Percentiles rank a stretch among this genome's conserved stretches.
Conservation (phyloP, 1,140 invertebrate genomes). For the Teleogryllus occipitalis region DNA sequence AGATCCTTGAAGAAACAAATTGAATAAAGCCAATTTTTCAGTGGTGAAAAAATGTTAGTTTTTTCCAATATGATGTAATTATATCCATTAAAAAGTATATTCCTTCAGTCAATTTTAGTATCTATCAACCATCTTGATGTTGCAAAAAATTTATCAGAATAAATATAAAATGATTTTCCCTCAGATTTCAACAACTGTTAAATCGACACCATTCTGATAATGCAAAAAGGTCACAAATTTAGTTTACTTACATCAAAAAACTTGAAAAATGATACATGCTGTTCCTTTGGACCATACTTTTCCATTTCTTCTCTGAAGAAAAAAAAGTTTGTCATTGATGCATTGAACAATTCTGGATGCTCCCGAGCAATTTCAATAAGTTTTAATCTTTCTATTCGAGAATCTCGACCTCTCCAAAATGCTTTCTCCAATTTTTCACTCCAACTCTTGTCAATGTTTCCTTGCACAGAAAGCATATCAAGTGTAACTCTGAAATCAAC, state of each 20-base stretch:
- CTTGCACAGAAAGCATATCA: slow-evolving; percentile 84
- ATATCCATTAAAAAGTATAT: too few relatives aligned
- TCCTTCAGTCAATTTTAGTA: too few relatives aligned
- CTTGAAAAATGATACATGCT: slow-evolving; percentile 83
- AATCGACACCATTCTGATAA: too few relatives aligned
- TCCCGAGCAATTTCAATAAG: slow-evolving; percentile 70
- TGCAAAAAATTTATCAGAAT: too few relatives aligned
- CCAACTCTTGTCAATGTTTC: slow-evolving; percentile 65
- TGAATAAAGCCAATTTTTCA: too few relatives aligned
- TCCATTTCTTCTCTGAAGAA: slow-evolving; percentile 82
- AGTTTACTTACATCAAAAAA: slow-evolving; percentile 80
- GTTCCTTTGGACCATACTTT: slow-evolving; percentile 75
- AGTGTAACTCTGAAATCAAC: slow-evolving; percentile 62
- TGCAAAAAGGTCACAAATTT: neutral
- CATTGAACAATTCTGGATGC: slow-evolving; percentile 79
- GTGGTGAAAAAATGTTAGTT: too few relatives aligned
- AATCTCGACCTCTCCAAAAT: slow-evolving; percentile 91
- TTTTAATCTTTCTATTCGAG: slow-evolving; percentile 69
- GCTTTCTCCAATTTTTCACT: slow-evolving; percentile 61
- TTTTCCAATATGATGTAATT: too few relatives aligned
- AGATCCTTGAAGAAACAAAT: too few relatives aligned
- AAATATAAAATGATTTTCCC: too few relatives aligned
- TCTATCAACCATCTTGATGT: too few relatives aligned
- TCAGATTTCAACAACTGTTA: too few relatives aligned
- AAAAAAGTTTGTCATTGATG: slow-evolving; percentile 91